Conservation (phyloP, 1,140 invertebrate genomes). For the Meloidogyne exigua region DNA sequence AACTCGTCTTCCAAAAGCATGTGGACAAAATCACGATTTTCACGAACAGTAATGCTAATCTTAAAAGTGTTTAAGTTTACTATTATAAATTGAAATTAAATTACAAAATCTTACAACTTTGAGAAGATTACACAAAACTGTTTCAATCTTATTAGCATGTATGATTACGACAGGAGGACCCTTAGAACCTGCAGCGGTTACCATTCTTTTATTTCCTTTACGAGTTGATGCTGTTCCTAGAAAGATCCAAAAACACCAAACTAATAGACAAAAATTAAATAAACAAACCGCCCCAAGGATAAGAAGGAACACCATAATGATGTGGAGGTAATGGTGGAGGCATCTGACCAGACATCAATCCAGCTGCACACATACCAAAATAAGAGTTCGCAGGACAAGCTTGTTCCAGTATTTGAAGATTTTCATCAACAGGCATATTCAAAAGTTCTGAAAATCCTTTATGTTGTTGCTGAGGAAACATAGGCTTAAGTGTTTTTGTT, state of each 20-base stretch:
- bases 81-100: too few relatives aligned
- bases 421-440: neutral
- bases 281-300: neutral
- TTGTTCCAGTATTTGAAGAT: neutral
- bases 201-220: conserved; percentile 13
- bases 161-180: neutral
- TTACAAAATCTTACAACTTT: conserved; percentile 18
- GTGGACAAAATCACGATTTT: neutral
- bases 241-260: neutral
- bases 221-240: neutral
- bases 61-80: neutral
- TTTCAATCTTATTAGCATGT: conserved; percentile 25
- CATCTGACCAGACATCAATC: neutral
- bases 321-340: neutral
- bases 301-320: neutral
- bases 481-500: neutral
- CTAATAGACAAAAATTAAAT: neutral
- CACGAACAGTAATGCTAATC: conserved; percentile 1
- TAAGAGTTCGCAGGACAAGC: neutral
- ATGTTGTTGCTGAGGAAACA: neutral
- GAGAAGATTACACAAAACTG: conserved; percentile 22
- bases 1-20: neutral
- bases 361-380: neutral
- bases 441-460: neutral
- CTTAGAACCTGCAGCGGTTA: neutral